Evolutionary conservation across 2,888 invertebrate species (phyloP), one percentile per base, ranked within the genome.

Genomic region (Megalurothrips usitatus): DNA sequence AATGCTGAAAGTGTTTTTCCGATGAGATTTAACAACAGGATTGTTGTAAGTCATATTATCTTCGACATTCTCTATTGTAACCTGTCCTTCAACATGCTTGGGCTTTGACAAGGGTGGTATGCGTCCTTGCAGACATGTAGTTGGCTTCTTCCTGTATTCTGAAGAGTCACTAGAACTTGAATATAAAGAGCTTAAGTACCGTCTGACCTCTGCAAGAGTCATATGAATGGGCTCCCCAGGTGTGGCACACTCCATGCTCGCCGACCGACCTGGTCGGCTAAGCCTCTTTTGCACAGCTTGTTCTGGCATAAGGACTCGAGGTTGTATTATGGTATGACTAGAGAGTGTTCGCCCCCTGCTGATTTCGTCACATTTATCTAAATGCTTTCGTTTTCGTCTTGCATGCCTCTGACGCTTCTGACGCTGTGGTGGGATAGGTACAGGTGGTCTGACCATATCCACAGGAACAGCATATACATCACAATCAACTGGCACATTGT

Each of bases 381-480:
- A 19, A n/a, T 49, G 49, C 52, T 82, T 82, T 19, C 87, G 87
- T 82, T 87, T 87, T 58, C 87, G 87, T 83, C 84, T 82, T 82
- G 87, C 88, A 68, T 87, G 88, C 82, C 89, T 86, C 84, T 88
- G 89, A 2, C 89, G 88, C 68, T 75, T 75, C 12, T 75, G 68
- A 8, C 68, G 23, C 23, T 75, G 68, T 9, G 68, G 68, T 26
- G 87, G 88, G 75, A 88, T 84, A 17, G 86, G 84, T 80, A 87
- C 86, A 81, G 90, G 88, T 78, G 93, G 92, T 83, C 91, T 89
- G 26, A 95, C 91, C 87, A 94, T 93, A 87, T 96, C 95, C 82
- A 95, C 91, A 68, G 95, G 95, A 82, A 95, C 92, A 19, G 95
- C 94, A 86, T 96, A 96, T 84, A 95, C 94, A 87, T 95, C 95